phyloP scores from a whole-genome alignment of 2,888 invertebrate genomes.

The Platerodrilus igneus region DNA sequence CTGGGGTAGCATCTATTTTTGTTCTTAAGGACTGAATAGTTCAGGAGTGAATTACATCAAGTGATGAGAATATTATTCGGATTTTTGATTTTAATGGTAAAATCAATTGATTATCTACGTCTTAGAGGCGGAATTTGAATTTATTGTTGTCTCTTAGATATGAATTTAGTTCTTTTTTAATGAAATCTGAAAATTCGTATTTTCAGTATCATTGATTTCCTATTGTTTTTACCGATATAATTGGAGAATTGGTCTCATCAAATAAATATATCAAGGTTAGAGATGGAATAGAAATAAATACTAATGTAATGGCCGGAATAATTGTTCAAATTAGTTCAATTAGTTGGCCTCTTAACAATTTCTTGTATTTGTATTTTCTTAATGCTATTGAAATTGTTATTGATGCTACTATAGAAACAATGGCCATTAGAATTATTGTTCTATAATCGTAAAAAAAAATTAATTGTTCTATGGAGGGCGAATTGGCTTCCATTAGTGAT shows the following conservation, averaged over 20 bases:
- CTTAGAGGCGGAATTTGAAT: constrained; percentile 56
- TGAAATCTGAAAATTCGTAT: constrained; percentile 63
- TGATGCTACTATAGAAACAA: constrained; percentile 57
- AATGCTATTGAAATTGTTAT: constrained; percentile 54
- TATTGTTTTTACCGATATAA: constrained; percentile 58
- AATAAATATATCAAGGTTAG: constrained; percentile 57
- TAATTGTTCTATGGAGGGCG: constrained; percentile 63
- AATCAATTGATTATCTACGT: constrained; percentile 60
- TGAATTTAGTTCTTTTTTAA: constrained; percentile 57
- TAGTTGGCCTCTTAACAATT: constrained; percentile 55
- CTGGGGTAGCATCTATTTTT: no score
- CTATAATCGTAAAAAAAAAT: constrained; percentile 61
- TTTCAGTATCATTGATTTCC: constrained; percentile 60
- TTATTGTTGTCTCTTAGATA: constrained; percentile 53
- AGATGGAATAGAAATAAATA: constrained; percentile 61
- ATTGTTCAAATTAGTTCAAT: constrained; percentile 65
- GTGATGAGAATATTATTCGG: no score
- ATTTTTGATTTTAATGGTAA: no score
- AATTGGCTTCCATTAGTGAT: constrained; percentile 57
- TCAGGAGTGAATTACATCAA: no score
- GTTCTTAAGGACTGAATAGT: no score
- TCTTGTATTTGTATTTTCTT: constrained; percentile 56
- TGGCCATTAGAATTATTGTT: constrained; percentile 58
- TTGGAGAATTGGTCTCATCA: constrained; percentile 58
- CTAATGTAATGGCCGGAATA: constrained; percentile 56